Base-by-base conservation (phyloP, 2,113 vertebrate genomes). In the Nothocercus julius region DNA sequence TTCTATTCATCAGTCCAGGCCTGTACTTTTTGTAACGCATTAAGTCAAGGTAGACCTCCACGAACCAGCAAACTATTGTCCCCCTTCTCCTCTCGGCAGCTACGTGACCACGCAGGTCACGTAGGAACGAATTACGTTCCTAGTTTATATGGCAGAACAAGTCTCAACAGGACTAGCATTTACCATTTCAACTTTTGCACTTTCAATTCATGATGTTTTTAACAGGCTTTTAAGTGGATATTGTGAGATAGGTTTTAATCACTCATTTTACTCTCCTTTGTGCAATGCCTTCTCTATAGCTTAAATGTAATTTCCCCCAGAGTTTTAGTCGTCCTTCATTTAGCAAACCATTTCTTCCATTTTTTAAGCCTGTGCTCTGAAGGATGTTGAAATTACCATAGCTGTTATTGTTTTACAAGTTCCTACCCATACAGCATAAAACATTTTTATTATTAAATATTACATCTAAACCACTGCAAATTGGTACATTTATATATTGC, bases 311-410 rank as follows among this genome's bases (percentile, higher is more conserved):
- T 92, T 91, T 82, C 38, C 6, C n/a, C 54, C 74, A 59, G 5
- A 67, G 18, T 56, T 88, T 76, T 58, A 82, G 34, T 34, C 1
- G 1, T 81, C 56, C 13, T 72, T 82, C 34, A 53, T 82, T 76
- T 67, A 82, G 28, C 24, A 92, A 86, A 63, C 54, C 4, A 32
- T 32, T 77, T 74, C 2, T 89, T 82, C 75, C 61, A n/a, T 59
- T 91, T 63, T 94, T 72, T 66, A 49, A 49, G 25, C n/a, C 61
- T 76, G 21, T 87, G 10, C 58, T 95, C 58, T 89, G 61, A 94
- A 93, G 21, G 30, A 32, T 85, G 30, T 42, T 92, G 79, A 92
- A 95, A 94, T 85, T 47, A 73, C 21, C 42, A 7, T 25, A 18
- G 61, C 7, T 95, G 16, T 47, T 87, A 78, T 42, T 70, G 18